Base-by-base conservation (phyloP, 2,888 invertebrate genomes). In the Drosophila imparisetae region DNA sequence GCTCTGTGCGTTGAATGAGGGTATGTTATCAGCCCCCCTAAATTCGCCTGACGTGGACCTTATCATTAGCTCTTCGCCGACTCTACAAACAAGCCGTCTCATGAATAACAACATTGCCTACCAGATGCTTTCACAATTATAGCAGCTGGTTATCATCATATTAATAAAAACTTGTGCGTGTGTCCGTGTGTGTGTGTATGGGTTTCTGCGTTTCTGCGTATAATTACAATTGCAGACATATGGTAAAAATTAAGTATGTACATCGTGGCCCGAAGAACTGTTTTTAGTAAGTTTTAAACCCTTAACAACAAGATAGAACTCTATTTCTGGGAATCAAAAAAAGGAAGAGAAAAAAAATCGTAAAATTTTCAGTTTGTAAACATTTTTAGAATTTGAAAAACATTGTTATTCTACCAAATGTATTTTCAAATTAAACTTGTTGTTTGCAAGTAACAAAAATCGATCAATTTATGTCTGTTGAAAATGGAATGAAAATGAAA, bases 81-180 rank as follows among this genome's bases (percentile, higher is more conserved):
- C 13, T 32, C 64, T 65, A 77, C 62, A 80, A 77, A 80, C 70
- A 80, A 62, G 27, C 29, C 32, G n/a, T 27, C 36, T 8, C 38
- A 58, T 78, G 67, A 77, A 81, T 74, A 73, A 40, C 48, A 71
- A 55, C 36, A 67, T n/a, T 13, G 59, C 66, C 64, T 60, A 74
- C 63, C 66, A 75, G 55, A 61, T 61, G 42, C 40, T 70, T 63
- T 52, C 60, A 42, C 61, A 66, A 61, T 58, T 70, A 42, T 36
- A 54, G 54, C 77, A 78, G 71, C 75, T 80, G 71, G n/a, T 59
- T 75, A 80, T 80, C 66, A 65, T 75, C 66, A 67, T 65, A 71
- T 38, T 21, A 61, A 64, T 66, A 64, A 70, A 52, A 40, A 62
- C 7, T 13, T 34, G 13, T 38, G 18, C n/a, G 15, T 38, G 18